phyloP scores from a whole-genome alignment of 2,113 vertebrate species.

The Bettongia penicillata region DNA sequence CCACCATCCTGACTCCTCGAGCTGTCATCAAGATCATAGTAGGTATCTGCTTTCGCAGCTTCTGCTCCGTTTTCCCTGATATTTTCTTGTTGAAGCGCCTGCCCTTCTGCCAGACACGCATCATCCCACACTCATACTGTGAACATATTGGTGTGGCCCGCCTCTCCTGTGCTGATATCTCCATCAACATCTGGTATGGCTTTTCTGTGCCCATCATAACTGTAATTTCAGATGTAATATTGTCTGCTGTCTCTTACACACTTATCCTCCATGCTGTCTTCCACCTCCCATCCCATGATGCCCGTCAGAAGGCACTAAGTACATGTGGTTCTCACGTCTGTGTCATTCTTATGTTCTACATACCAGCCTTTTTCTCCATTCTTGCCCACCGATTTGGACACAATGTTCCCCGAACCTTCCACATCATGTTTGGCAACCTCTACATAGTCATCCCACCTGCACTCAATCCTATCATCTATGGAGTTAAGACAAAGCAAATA shows the following conservation, averaged over 20 bases:
- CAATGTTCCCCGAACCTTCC: slow-evolving; percentile 45
- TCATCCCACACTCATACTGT: slow-evolving; percentile 57
- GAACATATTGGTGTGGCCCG: slow-evolving; percentile 62
- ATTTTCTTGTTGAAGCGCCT: slow-evolving; percentile 62
- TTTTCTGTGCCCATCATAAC: slow-evolving; percentile 56
- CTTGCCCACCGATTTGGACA: slow-evolving; percentile 69
- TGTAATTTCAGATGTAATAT: slow-evolving; percentile 43
- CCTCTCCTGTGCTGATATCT: slow-evolving; percentile 42
- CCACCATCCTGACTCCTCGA: slow-evolving; percentile 54
- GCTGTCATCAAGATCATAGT: slow-evolving; percentile 54
- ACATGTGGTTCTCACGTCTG: slow-evolving; percentile 63
- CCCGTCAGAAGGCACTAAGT: slow-evolving; percentile 36
- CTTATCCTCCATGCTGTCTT: slow-evolving; percentile 51
- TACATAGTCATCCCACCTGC: slow-evolving; percentile 72
- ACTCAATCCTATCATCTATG: slow-evolving; percentile 71
- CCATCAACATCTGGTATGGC: slow-evolving; percentile 57
- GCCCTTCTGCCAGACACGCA: slow-evolving; percentile 52
- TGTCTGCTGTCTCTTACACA: slow-evolving; percentile 35
- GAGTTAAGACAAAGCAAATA: slow-evolving; percentile 72
- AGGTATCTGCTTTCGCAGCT: slow-evolving; percentile 50
- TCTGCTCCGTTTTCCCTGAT: slow-evolving; percentile 51
- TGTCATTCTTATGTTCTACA: slow-evolving; percentile 66
- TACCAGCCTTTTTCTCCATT: slow-evolving; percentile 58
- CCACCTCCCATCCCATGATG: neutral
- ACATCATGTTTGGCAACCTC: slow-evolving; percentile 68